phyloP scores from a whole-genome alignment of 2,797 vertebrate genomes.

The Neosilurus hyrtlii region DNA sequence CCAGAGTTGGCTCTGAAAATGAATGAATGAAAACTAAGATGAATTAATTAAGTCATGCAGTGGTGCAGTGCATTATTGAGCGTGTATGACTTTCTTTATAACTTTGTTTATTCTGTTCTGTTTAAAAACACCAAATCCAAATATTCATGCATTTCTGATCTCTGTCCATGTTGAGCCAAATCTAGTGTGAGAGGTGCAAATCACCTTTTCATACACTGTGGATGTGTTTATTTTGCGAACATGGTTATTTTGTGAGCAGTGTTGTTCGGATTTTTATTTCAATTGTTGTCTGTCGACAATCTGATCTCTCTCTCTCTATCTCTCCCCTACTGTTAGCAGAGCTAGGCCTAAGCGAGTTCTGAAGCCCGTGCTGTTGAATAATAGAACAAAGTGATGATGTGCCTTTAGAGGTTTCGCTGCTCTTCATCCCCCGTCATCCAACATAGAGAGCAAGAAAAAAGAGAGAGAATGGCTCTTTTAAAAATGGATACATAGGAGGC shows the following conservation, averaged over 20 bases:
- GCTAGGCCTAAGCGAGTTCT: constrained; percentile 73
- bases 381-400: constrained; percentile 81
- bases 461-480: constrained; percentile 28
- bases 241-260: constrained; percentile 53
- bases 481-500: constrained; percentile 10
- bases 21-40: background rate
- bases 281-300: constrained; percentile 28
- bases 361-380: constrained; percentile 79
- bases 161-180: background rate
- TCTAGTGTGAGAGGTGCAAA: constrained; percentile 6
- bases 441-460: constrained; percentile 41
- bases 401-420: constrained; percentile 75
- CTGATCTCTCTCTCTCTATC: constrained; percentile 26
- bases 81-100: background rate
- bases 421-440: constrained; percentile 68
- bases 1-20: too few species aligned
- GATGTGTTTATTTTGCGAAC: constrained; percentile 62
- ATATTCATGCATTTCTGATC: background rate
- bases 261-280: constrained; percentile 56
- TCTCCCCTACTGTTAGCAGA: constrained; percentile 46
- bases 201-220: constrained; percentile 64
- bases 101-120: background rate
- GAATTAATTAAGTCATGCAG: background rate
- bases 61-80: background rate
- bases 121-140: background rate